These are phyloP conservation scores for Ochlodes sylvanus DNA, from an alignment of 2,888 invertebrate species.

Conservation along the genomic window DNA sequence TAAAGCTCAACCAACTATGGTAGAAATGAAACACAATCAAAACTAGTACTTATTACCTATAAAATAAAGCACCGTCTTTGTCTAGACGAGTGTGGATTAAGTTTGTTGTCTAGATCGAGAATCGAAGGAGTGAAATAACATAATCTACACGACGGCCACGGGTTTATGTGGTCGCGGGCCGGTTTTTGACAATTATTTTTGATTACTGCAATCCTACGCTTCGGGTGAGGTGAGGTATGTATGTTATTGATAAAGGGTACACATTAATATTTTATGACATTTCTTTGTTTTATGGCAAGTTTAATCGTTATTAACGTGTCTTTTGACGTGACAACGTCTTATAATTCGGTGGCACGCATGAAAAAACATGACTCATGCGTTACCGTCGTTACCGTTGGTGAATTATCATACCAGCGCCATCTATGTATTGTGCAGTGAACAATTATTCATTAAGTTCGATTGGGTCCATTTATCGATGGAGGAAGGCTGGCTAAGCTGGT, in stretches of 20 bases:
- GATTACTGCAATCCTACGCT: constrained; percentile 58
- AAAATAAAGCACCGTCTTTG: constrained; percentile 42
- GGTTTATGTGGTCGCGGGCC: constrained; percentile 66
- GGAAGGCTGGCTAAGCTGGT: too few species aligned
- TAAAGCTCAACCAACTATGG: constrained; percentile 53
- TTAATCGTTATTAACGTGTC: too few species aligned
- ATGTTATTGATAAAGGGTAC: constrained; percentile 31
- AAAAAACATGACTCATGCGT: too few species aligned
- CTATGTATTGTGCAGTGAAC: too few species aligned
- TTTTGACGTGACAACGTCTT: too few species aligned
- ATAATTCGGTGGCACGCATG: too few species aligned
- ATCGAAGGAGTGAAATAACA: constrained; percentile 60
- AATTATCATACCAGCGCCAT: too few species aligned
- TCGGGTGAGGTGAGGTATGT: constrained; percentile 37
- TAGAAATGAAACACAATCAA: constrained; percentile 37
- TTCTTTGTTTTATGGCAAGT: too few species aligned
- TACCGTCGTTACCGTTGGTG: too few species aligned
- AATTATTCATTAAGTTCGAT: too few species aligned
- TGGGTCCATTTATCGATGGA: too few species aligned
- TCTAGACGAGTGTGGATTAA: constrained; percentile 24
- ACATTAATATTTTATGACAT: neutral
- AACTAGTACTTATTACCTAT: constrained; percentile 40
- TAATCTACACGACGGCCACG: constrained; percentile 61
- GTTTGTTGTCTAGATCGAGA: constrained; percentile 50
- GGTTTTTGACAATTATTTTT: constrained; percentile 71